Percentiles rank a stretch among this genome's conserved stretches.
These are phyloP conservation scores for Akabosia matsudoensis DNA, from an alignment of 1,140 invertebrate species.

Conservation along the genomic window DNA sequence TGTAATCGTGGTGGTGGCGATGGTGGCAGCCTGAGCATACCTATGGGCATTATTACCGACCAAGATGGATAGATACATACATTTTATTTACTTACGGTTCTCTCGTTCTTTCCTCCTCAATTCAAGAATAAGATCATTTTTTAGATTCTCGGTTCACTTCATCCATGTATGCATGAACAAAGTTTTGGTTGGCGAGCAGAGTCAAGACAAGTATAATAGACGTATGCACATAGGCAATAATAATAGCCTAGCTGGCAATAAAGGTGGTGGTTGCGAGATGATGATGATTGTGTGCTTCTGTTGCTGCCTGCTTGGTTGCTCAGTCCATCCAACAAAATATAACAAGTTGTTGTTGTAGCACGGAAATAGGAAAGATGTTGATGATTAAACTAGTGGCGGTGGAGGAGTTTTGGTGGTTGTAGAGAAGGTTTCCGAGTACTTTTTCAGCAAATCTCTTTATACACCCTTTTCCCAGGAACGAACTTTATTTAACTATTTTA, in stretches of 20 bases:
- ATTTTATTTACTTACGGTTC: background rate
- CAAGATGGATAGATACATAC: slow-evolving; percentile 6
- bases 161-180: slow-evolving; percentile 1
- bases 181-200: background rate
- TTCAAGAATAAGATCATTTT: background rate
- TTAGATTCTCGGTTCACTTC: background rate
- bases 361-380: background rate
- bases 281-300: slow-evolving; percentile 9
- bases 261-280: background rate
- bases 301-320: background rate
- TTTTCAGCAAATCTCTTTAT: background rate
- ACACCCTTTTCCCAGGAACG: background rate
- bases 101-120: background rate
- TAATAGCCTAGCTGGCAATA: background rate
- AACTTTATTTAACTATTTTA: slow-evolving; percentile 14
- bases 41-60: slow-evolving; percentile 17
- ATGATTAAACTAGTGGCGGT: slow-evolving; percentile 21
- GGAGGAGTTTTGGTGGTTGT: slow-evolving; percentile 4
- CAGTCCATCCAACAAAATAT: background rate
- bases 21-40: slow-evolving; percentile 8
- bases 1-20: slow-evolving; percentile 3
- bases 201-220: background rate
- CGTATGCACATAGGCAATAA: background rate
- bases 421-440: background rate
- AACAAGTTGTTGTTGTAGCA: background rate